Evolutionary conservation across 2,113 vertebrate species (phyloP).

Genomic region (Etheostoma cragini): DNA sequence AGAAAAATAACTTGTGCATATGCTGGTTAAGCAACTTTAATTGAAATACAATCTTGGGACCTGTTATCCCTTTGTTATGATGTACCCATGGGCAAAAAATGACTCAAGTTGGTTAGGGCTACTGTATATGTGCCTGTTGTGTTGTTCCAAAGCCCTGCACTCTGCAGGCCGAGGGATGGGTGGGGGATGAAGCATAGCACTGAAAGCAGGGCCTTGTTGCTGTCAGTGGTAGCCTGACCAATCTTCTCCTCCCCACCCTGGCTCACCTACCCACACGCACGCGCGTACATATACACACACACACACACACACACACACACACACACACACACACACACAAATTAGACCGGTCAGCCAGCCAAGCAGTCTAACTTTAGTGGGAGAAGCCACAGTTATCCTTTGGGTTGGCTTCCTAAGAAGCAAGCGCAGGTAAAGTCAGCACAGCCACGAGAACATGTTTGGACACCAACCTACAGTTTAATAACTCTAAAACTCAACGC

Average conservation of each 20-base stretch:
- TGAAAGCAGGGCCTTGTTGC: slow-evolving; percentile 78
- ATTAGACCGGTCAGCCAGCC: slow-evolving; percentile 34
- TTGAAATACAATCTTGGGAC: neutral
- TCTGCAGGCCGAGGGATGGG: slow-evolving; percentile 27
- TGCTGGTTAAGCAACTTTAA: neutral
- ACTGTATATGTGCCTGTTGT: slow-evolving; percentile 34
- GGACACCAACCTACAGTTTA: slow-evolving; percentile 49
- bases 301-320: slow-evolving; percentile 27
- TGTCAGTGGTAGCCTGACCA: slow-evolving; percentile 53
- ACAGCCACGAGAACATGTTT: slow-evolving; percentile 54
- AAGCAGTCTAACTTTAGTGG: slow-evolving; percentile 59
- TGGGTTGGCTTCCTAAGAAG: slow-evolving; percentile 37
- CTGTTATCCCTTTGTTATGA: slow-evolving; percentile 15
- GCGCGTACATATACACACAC: slow-evolving; percentile 30
- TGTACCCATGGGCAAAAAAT: neutral
- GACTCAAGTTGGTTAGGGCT: slow-evolving; percentile 18
- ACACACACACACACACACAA: slow-evolving; percentile 30
- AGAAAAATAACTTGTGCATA: neutral
- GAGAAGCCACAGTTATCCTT: slow-evolving; percentile 53
- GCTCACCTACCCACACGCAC: slow-evolving; percentile 37
- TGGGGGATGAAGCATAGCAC: slow-evolving; percentile 27
- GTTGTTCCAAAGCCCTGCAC: slow-evolving; percentile 25
- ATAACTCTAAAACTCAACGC: slow-evolving; percentile 42
- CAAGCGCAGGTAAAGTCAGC: slow-evolving; percentile 49
- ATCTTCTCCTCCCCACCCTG: slow-evolving; percentile 44